Conservation (phyloP, 2,888 invertebrate species). For the Drosophila niveifrons region DNA sequence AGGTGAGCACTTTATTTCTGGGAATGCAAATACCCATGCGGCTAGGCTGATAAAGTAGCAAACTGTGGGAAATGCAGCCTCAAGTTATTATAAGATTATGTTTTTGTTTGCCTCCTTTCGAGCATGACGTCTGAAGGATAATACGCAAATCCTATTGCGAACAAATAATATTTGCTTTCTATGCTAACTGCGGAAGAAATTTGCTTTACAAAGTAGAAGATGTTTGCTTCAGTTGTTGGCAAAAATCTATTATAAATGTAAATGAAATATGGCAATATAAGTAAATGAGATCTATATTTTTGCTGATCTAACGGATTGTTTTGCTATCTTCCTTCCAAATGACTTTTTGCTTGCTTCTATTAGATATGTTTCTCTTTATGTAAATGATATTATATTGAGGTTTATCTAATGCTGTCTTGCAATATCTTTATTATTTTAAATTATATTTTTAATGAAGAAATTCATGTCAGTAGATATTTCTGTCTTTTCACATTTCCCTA, state of each 20-base stretch:
- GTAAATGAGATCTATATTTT: too few species aligned
- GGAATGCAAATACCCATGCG: conserved; percentile 32
- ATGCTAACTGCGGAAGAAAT: not conserved
- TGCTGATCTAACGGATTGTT: too few species aligned
- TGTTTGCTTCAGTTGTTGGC: too few species aligned
- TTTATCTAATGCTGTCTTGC: too few species aligned
- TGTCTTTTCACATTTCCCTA: not conserved
- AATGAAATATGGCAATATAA: too few species aligned
- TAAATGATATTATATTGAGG: too few species aligned
- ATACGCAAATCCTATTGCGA: not conserved
- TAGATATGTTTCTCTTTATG: too few species aligned
- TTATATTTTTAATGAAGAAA: not conserved
- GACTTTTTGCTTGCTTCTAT: too few species aligned
- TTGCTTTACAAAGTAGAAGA: too few species aligned
- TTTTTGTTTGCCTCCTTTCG: conserved; percentile 7
- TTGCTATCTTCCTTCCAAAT: too few species aligned
- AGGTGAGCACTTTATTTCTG: conserved; percentile 33
- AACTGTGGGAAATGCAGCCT: conserved; percentile 39
- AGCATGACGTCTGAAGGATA: conserved; percentile 6
- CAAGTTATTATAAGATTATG: conserved; percentile 13
- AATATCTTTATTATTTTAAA: too few species aligned
- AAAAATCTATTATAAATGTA: too few species aligned
- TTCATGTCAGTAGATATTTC: not conserved
- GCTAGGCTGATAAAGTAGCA: conserved; percentile 38
- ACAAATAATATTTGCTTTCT: not conserved